Conservation (phyloP, 2,113 vertebrate species). For the Chroicocephalus ridibundus region DNA sequence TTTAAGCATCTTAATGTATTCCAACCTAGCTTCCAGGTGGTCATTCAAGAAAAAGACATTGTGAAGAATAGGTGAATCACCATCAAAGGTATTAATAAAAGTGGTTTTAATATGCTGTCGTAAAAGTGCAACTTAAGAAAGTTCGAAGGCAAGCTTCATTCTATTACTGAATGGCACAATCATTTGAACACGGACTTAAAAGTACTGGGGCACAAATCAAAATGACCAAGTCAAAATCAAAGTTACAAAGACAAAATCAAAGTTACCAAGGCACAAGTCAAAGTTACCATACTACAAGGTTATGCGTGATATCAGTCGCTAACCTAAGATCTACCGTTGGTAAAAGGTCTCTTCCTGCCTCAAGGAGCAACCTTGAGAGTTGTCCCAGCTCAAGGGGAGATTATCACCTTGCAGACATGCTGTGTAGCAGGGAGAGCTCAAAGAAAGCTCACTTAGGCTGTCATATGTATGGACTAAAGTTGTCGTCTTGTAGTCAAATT, state of each 20-base stretch:
- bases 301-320: accelerated
- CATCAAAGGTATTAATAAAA: neutral
- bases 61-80: neutral
- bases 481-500: neutral
- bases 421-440: too few relatives aligned
- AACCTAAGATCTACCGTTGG: neutral
- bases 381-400: neutral
- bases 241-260: neutral
- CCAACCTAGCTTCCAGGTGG: neutral
- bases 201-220: neutral
- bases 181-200: neutral
- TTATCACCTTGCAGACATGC: neutral
- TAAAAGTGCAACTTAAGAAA: neutral
- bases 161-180: neutral
- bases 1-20: neutral
- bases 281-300: neutral
- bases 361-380: neutral
- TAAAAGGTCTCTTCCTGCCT: neutral
- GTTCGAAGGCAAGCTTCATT: neutral
- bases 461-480: neutral
- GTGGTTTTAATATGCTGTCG: neutral
- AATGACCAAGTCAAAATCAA: neutral
- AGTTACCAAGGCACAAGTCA: neutral
- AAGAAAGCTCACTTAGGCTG: neutral
- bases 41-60: neutral